These are phyloP conservation scores for Pygmarrhopalites habei DNA, from an alignment of 1,140 invertebrate species.

Conservation along the genomic window DNA sequence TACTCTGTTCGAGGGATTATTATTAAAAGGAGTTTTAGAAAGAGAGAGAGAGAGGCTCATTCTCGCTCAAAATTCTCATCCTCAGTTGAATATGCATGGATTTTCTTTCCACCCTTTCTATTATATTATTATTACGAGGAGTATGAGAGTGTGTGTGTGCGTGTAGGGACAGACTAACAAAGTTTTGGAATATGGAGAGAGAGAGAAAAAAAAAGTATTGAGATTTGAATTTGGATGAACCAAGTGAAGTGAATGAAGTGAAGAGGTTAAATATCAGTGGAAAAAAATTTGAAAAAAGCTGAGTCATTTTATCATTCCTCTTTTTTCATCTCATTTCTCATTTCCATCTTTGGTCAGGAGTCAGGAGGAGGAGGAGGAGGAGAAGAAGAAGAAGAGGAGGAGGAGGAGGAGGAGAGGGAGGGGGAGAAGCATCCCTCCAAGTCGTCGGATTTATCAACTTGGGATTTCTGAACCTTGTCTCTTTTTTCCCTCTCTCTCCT, in stretches of 20 bases:
- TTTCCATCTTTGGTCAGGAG: constrained; percentile 22
- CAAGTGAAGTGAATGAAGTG: constrained; percentile 13
- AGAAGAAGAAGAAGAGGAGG: neutral
- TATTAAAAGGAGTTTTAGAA: too few species aligned
- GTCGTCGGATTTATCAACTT: neutral
- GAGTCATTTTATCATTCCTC: constrained; percentile 9
- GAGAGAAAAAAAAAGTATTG: neutral
- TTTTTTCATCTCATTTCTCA: constrained; percentile 3
- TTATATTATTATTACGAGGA: neutral
- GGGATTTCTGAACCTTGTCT: constrained; percentile 1
- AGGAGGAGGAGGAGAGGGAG: neutral
- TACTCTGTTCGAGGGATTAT: too few species aligned
- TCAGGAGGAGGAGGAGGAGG: neutral
- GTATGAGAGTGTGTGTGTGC: neutral
- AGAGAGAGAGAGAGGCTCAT: too few species aligned
- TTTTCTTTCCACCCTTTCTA: too few species aligned
- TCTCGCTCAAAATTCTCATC: too few species aligned
- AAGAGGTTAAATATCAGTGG: constrained; percentile 30
- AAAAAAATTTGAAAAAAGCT: too few species aligned
- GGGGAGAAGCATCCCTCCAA: neutral
- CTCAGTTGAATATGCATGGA: too few species aligned
- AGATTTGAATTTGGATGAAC: constrained; percentile 23
- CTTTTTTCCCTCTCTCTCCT: constrained; percentile 4
- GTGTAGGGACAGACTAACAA: too few species aligned
- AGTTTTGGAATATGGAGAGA: too few species aligned